A percentile compares a stretch with the other conserved stretches of the same genome.
Conservation (phyloP, 2,797 vertebrate species). For the Chloroceryle inda region DNA sequence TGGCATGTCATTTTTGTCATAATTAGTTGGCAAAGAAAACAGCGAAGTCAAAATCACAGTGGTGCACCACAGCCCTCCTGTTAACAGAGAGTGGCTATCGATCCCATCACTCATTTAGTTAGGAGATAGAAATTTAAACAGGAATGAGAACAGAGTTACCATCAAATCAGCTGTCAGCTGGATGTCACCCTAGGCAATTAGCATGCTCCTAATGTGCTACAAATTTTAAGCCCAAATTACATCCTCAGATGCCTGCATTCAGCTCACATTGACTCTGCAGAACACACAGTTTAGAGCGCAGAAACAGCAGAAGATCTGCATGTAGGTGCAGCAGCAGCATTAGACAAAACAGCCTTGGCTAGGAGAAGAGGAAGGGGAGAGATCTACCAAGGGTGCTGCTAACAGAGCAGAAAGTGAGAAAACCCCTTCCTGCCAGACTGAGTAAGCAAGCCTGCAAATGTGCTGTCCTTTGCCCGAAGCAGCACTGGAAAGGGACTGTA, state of each 20-base stretch:
- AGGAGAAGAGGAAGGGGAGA: background rate
- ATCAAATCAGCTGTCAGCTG: conserved; percentile 70
- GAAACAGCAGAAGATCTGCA: conserved; percentile 3
- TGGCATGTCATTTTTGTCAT: conserved; percentile 62
- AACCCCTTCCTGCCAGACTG: background rate
- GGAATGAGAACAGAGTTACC: conserved; percentile 41
- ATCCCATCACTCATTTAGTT: conserved; percentile 67
- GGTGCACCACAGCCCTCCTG: conserved; percentile 40
- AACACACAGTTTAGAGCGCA: background rate
- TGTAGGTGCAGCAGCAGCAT: background rate
- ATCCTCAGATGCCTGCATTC: conserved; percentile 25
- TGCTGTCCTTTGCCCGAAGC: background rate
- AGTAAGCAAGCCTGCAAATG: background rate
- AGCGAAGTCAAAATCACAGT: conserved; percentile 48
- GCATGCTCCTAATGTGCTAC: conserved; percentile 47
- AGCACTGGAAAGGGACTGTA: background rate
- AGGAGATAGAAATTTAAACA: conserved; percentile 66
- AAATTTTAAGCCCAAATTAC: conserved; percentile 51
- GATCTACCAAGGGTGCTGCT: background rate
- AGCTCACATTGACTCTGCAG: conserved; percentile 24
- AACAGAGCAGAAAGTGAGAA: conserved; percentile 36
- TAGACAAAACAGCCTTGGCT: conserved; percentile 4
- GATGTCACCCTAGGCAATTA: conserved; percentile 71
- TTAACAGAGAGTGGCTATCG: conserved; percentile 38
- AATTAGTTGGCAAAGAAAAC: conserved; percentile 70